Percentiles rank a stretch among this genome's conserved stretches.
Conservation (phyloP, 2,888 invertebrate genomes). For the Platypus cylindrus region DNA sequence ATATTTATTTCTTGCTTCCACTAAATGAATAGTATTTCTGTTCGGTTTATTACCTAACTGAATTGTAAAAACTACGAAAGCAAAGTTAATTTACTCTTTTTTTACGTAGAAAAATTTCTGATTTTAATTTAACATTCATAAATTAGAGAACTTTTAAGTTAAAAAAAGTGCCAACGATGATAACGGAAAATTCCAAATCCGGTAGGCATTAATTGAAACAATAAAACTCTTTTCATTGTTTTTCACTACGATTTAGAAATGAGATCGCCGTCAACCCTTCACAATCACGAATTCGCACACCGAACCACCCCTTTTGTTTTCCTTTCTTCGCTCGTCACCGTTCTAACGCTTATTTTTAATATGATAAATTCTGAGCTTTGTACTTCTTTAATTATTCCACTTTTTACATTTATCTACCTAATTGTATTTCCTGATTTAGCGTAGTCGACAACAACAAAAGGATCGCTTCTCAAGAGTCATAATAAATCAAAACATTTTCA, state of each 20-base stretch:
- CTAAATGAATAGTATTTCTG: too few relatives aligned
- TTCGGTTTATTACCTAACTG: too few relatives aligned
- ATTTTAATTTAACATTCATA: too few relatives aligned
- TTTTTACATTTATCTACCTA: slow-evolving; percentile 39
- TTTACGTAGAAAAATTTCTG: too few relatives aligned
- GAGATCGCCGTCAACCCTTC: slow-evolving; percentile 35
- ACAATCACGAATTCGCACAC: slow-evolving; percentile 29
- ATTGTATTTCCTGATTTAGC: slow-evolving; percentile 35
- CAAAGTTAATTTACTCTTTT: too few relatives aligned
- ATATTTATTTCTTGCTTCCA: too few relatives aligned
- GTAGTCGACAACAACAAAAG: slow-evolving; percentile 24
- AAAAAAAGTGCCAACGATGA: too few relatives aligned
- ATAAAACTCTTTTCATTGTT: slow-evolving; percentile 37
- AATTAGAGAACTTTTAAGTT: too few relatives aligned
- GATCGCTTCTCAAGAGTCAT: slow-evolving; percentile 31
- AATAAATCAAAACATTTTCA: slow-evolving; percentile 34
- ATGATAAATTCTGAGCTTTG: slow-evolving; percentile 38
- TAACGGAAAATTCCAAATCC: neutral
- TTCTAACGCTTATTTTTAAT: slow-evolving; percentile 37
- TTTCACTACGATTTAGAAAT: slow-evolving; percentile 31
- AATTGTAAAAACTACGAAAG: too few relatives aligned
- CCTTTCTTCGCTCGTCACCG: slow-evolving; percentile 34
- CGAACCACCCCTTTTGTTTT: slow-evolving; percentile 34
- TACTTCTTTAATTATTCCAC: slow-evolving; percentile 37
- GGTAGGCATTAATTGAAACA: slow-evolving; percentile 24